Base-by-base conservation (phyloP, 2,113 vertebrate genomes). In the Hippocampus comes region DNA sequence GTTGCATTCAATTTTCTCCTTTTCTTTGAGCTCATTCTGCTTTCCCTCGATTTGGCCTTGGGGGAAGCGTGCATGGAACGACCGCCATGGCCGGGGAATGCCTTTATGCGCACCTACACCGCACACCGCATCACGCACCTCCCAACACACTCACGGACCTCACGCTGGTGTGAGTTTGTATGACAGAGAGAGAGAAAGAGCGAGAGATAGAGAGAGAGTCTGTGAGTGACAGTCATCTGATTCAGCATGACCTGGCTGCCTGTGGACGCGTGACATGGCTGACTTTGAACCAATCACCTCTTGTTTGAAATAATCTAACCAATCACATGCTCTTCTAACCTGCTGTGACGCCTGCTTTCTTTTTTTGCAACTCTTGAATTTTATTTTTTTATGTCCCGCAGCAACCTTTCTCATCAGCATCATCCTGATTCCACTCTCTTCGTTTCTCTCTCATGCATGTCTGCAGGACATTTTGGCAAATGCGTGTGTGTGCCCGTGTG, bases 1-100 rank as follows among this genome's bases (percentile, higher is more conserved):
- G 34, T 66, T 91, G 84, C 86, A 86, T 78, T 87, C 67, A 84
- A 75, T 64, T 70, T 70, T 83, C 79, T 87, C 75, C 83, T 72
- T 88, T 90, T 88, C 72, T 89, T 85, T 82, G 70, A 84, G 87
- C 90, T 89, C 85, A 88, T 88, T 89, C 90, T 86, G 89, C 89
- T 92, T 87, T 81, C 90, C 84, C 82, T 91, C 85, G 84, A 86
- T 87, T 90, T 84, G 77, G 75, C 84, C 65, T 76, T 76, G 68
- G 65, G 78, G 81, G 75, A 68, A 71, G 73, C 81, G 71, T 87
- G 88, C 85, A 87, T 91, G 90, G 89, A 90, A 75, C 79, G 64
- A 76, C 80, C 78, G 78, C 88, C 73, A 84, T 86, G 86, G 85
- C 90, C 86, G 86, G 88, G 77, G 89, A 92, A 91, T 88, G 88